These are phyloP conservation scores for Hyperoplus lanceolatus DNA, from an alignment of 2,797 vertebrate genomes.

Conservation along the genomic window DNA sequence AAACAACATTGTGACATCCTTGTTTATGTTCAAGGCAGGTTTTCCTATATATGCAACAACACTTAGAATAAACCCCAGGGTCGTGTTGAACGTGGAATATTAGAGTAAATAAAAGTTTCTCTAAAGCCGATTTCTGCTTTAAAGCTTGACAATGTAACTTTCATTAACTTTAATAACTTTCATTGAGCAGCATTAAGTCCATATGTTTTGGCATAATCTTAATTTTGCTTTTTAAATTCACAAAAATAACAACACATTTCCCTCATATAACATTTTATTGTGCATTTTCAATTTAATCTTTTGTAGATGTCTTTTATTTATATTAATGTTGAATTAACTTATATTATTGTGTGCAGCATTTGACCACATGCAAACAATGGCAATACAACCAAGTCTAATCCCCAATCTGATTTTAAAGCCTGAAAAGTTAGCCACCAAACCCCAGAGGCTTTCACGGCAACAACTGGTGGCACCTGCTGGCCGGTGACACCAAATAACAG, in stretches of 20 bases:
- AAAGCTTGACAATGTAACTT: neutral
- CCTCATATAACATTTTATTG: too few relatives aligned
- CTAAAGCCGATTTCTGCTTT: neutral
- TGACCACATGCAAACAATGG: too few relatives aligned
- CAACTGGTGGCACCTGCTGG: neutral
- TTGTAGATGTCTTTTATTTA: too few relatives aligned
- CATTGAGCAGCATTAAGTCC: too few relatives aligned
- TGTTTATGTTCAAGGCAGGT: conserved; percentile 14
- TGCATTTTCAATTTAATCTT: too few relatives aligned
- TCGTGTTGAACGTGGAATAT: neutral
- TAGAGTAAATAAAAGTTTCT: neutral
- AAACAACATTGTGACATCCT: conserved; percentile 7
- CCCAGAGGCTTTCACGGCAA: neutral
- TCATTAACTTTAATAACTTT: neutral
- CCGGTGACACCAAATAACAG: neutral
- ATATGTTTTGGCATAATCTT: too few relatives aligned
- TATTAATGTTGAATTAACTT: too few relatives aligned
- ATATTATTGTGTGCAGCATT: too few relatives aligned
- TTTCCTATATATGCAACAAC: conserved; percentile 4
- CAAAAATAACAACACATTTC: neutral
- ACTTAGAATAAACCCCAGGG: conserved; percentile 12
- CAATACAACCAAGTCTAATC: too few relatives aligned
- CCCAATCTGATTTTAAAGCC: neutral
- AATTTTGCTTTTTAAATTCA: neutral
- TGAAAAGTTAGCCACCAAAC: neutral